Evolutionary conservation across 2,797 vertebrate species (phyloP), one percentile per base, ranked within the genome.

Genomic region (Peromyscus eremicus): DNA sequence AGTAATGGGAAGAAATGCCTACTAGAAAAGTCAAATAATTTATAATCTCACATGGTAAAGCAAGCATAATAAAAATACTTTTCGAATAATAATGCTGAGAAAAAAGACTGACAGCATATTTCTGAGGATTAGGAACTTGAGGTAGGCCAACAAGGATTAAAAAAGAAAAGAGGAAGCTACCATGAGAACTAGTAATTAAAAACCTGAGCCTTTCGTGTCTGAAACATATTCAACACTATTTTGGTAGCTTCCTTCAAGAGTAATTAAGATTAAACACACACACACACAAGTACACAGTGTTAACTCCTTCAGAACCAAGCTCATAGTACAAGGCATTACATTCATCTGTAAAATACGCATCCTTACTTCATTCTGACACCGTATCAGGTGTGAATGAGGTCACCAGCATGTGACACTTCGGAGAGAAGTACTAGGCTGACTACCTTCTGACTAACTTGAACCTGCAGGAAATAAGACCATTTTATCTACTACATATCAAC

Each of bases 11-110:
- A 92, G 46, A 95, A 62, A 92, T 89, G 37, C 0, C 83, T 66
- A 70, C 12, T n/a, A 23, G 34, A 95, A 84, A 95, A 91, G 8
- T 73, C 87, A 71, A 91, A 68, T 83, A 96, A 96, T 91, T 73
- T 64, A 52, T 85, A 90, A 76, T 10, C 12, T 82, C 68, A 93
- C 68, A 81, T 19, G 23, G 40, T 80, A 13, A 6, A 23, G 16
- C 55, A 40, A 37, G 8, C 43, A n/a, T 3, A 77, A 70, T 57
- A 94, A 49, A 89, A 37, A 37, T 17, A 75, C 49, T 68, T 90
- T 32, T 6, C 76, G 40, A 94, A 86, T 37, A 85, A 85, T 9
- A 84, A n/a, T 55, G 43, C 12, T 88, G 23, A 82, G 70, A 66
- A 94, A 87, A 40, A 6, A 32, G n/a, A 40, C 0, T 92, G 37